Evolutionary conservation across 2,113 vertebrate genomes (phyloP).

Genomic region (Gracilinanus agilis): DNA sequence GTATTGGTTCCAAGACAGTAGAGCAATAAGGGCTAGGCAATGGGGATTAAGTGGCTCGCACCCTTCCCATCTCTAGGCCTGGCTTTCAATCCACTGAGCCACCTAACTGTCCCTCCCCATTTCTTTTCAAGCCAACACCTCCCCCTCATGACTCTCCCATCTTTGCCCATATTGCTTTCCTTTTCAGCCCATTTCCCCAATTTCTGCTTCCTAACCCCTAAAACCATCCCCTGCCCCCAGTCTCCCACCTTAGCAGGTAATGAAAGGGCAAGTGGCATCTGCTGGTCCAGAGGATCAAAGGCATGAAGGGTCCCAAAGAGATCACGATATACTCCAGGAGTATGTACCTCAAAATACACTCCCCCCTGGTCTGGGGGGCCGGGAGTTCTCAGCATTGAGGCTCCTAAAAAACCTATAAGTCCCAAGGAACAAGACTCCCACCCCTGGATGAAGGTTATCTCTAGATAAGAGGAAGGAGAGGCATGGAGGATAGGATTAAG

Average conservation of each 20-base stretch:
- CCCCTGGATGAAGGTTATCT: constrained; percentile 27
- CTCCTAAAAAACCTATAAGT: constrained; percentile 68
- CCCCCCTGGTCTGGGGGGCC: constrained; percentile 79
- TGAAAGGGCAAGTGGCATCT: constrained; percentile 80
- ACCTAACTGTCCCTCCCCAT: not conserved
- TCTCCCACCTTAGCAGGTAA: constrained; percentile 83
- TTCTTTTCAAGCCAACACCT: not conserved
- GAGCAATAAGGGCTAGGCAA: too few relatives aligned
- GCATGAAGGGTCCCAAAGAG: constrained; percentile 84
- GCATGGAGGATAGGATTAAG: not conserved
- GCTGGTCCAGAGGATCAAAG: constrained; percentile 79
- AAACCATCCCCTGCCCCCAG: not conserved
- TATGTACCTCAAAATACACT: constrained; percentile 83
- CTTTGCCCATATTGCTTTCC: not conserved
- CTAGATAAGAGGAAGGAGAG: not conserved
- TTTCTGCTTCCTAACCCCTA: not conserved
- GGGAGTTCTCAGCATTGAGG: constrained; percentile 68
- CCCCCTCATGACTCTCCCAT: not conserved
- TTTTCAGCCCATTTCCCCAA: not conserved
- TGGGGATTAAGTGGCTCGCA: too few relatives aligned
- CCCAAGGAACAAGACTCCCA: constrained; percentile 58
- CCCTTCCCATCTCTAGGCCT: too few relatives aligned
- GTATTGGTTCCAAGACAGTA: too few relatives aligned
- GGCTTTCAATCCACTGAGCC: too few relatives aligned
- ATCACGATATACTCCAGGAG: constrained; percentile 82